Evolutionary conservation across 37 sponge, comb jelly and placozoan genomes (phyloP), one percentile per base, ranked within the genome.

Genomic region (Corticium candelabrum): DNA sequence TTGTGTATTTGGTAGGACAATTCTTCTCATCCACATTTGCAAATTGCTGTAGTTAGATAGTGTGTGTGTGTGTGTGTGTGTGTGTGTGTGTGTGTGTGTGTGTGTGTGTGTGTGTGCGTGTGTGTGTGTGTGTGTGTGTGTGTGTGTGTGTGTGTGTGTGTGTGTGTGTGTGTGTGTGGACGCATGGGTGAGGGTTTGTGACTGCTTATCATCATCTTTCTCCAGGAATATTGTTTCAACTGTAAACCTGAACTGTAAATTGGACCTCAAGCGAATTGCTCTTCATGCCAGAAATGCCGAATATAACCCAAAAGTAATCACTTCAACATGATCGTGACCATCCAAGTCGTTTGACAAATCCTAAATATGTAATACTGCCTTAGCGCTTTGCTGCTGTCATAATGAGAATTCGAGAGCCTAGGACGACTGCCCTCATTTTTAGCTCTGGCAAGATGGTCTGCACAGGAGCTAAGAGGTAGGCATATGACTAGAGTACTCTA

Each of bases 361-460:
- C 2, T 68, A 15, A 78, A n/a, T 3, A 3, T 78, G 32, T 21
- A 4, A 27, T 76, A n/a, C 35, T 3, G 11, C 34, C 30, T 40
- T 50, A 93, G 90, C 92, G 99, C 78, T 97, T 97, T 88, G 99
- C 99, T n/a, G 99, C 99, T 68, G 99, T 97, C 36, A 97, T 97
- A 37, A 97, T 97, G 99, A 85, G 99, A 41, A 97, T 97, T 37
- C 70, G 99, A 76, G 99, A 97, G 40, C 99, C 99, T 3, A 70
- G 99, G 34, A 97, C 99, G 29, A 97, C 99, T 70, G 99, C 99
- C 1, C 89, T 97, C 1, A 89, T 97, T 3, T 97, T 97, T 77
- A 94, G 93, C 74, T 91, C 92, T n/a, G 99, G 99, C 29, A 97
- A 97, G 78, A 97, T 97, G 99, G 99, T 97, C 68, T 97, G 99